phyloP scores from a whole-genome alignment of 2,797 vertebrate species.

The Sternotherus odoratus region DNA sequence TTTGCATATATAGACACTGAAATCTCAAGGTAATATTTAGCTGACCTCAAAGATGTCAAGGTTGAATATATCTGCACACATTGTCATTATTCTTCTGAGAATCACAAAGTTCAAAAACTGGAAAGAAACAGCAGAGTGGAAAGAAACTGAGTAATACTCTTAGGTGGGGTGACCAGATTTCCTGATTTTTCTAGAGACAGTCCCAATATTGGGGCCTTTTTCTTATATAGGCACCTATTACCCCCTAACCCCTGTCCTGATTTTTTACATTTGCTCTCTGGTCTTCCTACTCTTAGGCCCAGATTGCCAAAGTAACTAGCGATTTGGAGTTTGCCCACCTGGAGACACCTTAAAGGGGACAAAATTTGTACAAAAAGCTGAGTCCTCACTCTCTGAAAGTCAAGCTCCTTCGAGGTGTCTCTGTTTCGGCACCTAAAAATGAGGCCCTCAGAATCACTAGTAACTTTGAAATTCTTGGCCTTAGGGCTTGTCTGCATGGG shows the following conservation, averaged over 20 bases:
- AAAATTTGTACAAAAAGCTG: not conserved
- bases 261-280: too few species aligned
- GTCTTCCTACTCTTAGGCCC: not conserved
- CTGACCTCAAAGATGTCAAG: not conserved
- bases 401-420: not conserved
- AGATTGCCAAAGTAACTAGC: not conserved
- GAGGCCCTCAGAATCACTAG: not conserved
- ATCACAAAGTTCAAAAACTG: not conserved
- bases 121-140: not conserved
- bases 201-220: too few species aligned
- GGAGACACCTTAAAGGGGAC: accelerated
- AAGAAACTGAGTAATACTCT: not conserved
- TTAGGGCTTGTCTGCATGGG: not conserved
- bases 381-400: not conserved
- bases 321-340: not conserved
- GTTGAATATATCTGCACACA: not conserved
- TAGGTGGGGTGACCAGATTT: not conserved
- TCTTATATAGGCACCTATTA: too few species aligned
- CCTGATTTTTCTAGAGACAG: too few species aligned
- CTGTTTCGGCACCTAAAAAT: not conserved
- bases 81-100: not conserved
- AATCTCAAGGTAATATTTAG: not conserved
- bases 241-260: too few species aligned
- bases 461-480: not conserved
- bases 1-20: not conserved